These are phyloP conservation scores for Pseudochirops cupreus DNA, from an alignment of 2,797 vertebrate species.

Conservation along the genomic window DNA sequence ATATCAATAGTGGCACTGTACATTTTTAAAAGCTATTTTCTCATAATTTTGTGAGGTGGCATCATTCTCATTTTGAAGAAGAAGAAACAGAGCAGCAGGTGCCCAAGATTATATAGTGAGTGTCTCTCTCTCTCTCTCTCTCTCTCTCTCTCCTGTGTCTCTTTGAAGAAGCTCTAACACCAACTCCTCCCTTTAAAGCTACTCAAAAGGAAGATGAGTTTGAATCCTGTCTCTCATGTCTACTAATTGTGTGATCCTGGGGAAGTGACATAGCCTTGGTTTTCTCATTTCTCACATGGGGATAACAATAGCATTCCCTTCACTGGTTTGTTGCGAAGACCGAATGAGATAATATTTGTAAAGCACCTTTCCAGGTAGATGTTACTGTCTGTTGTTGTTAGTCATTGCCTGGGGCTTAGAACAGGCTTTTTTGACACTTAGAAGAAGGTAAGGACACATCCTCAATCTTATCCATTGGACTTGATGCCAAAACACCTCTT, in stretches of 20 bases:
- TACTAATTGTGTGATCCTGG: slow-evolving; percentile 27
- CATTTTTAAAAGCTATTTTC: background rate
- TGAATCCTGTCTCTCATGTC: slow-evolving; percentile 10
- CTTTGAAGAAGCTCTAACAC: background rate
- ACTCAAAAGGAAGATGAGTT: background rate
- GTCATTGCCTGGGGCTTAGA: background rate
- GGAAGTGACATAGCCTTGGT: slow-evolving; percentile 2
- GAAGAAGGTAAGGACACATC: background rate
- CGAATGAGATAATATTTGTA: background rate
- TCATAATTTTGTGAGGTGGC: background rate
- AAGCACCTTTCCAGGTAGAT: background rate
- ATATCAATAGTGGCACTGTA: background rate
- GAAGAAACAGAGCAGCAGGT: background rate
- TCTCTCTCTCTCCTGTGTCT: background rate
- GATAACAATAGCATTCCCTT: slow-evolving; percentile 3
- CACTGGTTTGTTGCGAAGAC: background rate
- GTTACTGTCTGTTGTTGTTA: background rate
- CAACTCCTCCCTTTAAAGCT: background rate
- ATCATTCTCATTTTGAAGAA: background rate
- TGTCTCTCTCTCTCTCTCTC: no score
- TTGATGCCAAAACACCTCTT: background rate
- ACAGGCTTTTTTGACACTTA: slow-evolving; percentile 24
- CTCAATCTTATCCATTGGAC: background rate
- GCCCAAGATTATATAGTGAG: background rate
- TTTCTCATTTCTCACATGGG: slow-evolving; percentile 19